Evolutionary conservation across 2,797 vertebrate genomes (phyloP).

Genomic region (Esox masquinongy): DNA sequence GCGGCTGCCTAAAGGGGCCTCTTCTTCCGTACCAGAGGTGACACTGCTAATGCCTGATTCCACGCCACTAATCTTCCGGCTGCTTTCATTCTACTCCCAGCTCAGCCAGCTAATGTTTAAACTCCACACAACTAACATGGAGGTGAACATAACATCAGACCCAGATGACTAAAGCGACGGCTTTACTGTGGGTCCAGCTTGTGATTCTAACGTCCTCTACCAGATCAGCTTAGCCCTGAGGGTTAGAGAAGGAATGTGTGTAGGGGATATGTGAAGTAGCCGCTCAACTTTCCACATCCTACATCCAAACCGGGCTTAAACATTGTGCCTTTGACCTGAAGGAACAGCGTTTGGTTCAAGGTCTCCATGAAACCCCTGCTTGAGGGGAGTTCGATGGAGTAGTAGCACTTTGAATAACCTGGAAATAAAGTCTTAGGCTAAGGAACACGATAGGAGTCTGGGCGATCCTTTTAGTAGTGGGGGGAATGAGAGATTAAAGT

Average conservation of each 20-base stretch:
- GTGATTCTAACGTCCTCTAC: slow-evolving; percentile 3
- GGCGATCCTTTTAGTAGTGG: neutral
- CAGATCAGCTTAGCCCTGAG: neutral
- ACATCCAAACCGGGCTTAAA: neutral
- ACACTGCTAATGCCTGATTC: slow-evolving; percentile 18
- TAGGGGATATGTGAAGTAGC: neutral
- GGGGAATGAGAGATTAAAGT: neutral
- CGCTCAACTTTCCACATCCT: neutral
- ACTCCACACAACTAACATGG: slow-evolving; percentile 10
- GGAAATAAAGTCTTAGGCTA: neutral
- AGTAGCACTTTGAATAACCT: slow-evolving; percentile 1
- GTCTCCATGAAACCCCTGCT: neutral
- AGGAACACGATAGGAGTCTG: neutral
- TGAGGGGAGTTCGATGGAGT: neutral
- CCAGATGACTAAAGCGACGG: neutral
- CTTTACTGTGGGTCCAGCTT: slow-evolving; percentile 5
- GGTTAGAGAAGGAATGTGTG: neutral
- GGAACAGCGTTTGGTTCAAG: neutral
- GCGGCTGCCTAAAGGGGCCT: slow-evolving; percentile 9
- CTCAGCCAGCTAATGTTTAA: slow-evolving; percentile 8
- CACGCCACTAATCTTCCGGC: slow-evolving; percentile 11
- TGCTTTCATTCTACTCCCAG: slow-evolving; percentile 13
- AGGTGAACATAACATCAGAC: slow-evolving; percentile 1
- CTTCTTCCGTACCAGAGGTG: neutral
- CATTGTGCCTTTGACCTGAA: neutral